Conservation (phyloP, 2,113 vertebrate genomes). For the Struthio camelus region DNA sequence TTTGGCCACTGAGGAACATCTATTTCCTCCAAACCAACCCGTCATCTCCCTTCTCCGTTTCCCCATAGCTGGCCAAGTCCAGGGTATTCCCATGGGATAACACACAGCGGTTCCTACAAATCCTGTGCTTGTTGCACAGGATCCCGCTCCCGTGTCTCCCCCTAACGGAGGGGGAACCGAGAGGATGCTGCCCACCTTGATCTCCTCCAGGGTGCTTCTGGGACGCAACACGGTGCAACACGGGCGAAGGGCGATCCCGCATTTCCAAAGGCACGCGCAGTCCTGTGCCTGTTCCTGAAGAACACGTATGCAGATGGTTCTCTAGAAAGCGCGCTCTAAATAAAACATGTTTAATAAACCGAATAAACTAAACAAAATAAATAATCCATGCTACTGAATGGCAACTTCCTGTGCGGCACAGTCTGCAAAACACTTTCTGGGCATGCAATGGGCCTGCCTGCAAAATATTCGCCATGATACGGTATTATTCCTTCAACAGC, state of each 20-base stretch:
- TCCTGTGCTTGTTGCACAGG: too few relatives aligned
- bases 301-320: not conserved
- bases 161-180: not conserved
- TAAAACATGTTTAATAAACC: conserved; percentile 56
- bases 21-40: too few relatives aligned
- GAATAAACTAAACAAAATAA: conserved; percentile 55
- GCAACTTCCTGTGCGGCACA: conserved; percentile 4
- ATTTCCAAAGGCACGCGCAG: not conserved
- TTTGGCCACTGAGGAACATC: not conserved
- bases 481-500: not conserved
- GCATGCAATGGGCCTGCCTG: not conserved
- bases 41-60: too few relatives aligned
- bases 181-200: not conserved
- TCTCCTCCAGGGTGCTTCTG: not conserved
- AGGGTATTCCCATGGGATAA: not conserved
- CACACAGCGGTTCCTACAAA: not conserved
- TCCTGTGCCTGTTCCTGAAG: not conserved
- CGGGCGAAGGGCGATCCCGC: not conserved
- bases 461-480: not conserved
- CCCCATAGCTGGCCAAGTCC: too few relatives aligned
- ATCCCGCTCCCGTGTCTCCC: too few relatives aligned
- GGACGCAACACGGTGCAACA: not conserved
- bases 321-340: conserved; percentile 44
- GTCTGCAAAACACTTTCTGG: not conserved
- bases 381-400: conserved; percentile 35